Base-by-base conservation (phyloP, 1,140 invertebrate species). In the Tetragonula clypearis region DNA sequence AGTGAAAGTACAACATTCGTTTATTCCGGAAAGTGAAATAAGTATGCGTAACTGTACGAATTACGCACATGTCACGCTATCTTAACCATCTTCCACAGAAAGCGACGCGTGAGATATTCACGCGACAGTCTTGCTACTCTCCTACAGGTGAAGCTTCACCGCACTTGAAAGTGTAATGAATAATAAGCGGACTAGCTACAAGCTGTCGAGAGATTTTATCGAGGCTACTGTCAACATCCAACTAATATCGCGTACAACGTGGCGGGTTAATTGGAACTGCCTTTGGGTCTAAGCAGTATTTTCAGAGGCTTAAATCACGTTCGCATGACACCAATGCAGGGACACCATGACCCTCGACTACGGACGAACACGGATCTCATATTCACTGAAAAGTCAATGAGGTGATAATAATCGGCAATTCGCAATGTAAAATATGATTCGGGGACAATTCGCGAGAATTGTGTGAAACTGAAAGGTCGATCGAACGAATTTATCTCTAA, bases 241-340 rank as follows among this genome's bases (percentile, higher is more conserved):
- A 92, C 93, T 94, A 94, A 94, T 94, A 94, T 93, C 93, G 68
- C 92, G 93, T 93, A 93, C 93, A 94, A 94, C 93, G 92, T 94
- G 91, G 89, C 89, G 87, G 90, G 88, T 94, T 94, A 94, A 94
- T 94, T 93, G 93, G 88, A 93, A 93, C 88, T 69, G 88, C 79
- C 82, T 81, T 75, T 72, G 77, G 84, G 86, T 91, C 88, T 91
- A 89, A 92, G 92, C 87, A 91, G 87, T 84, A 92, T 92, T 92
- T 93, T 92, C 80, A 92, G 86, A 87, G 85, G 87, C 79, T 90
- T 90, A 92, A 93, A 92, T 92, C 90, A 86, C 82, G 90, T 92
- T 92, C 90, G 74, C 85, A 77, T 80, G 87, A 90, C 85, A 89
- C 88, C 79, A 74, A 49, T 58, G 26, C 60, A 55, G 73, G 65